Conservation (phyloP, 2,113 vertebrate genomes). For the Dromaius novaehollandiae region DNA sequence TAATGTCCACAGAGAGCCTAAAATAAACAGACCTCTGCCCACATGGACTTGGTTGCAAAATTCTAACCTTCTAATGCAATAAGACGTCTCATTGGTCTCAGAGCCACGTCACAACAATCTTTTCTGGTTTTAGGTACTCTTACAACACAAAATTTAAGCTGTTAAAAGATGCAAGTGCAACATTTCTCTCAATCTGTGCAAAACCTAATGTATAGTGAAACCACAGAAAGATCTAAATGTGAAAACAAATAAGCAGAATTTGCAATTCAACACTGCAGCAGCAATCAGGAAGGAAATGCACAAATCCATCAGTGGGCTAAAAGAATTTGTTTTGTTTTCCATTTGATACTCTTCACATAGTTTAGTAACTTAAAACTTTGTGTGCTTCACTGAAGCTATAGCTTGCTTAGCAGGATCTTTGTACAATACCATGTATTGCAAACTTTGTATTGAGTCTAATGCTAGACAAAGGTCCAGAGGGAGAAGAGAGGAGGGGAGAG, state of each 20-base stretch:
- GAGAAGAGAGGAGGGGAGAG: neutral
- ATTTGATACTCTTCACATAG: neutral
- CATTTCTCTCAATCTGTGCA: neutral
- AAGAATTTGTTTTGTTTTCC: slow-evolving; percentile 4
- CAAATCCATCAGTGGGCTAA: neutral
- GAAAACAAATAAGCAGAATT: neutral
- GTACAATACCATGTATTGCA: neutral
- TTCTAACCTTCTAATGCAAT: neutral
- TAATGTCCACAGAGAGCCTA: neutral
- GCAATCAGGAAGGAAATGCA: neutral
- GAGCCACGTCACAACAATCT: neutral
- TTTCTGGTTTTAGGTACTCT: neutral
- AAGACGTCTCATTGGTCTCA: neutral
- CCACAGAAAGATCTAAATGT: neutral
- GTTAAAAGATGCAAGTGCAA: neutral
- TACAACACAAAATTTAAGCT: neutral
- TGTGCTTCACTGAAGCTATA: neutral
- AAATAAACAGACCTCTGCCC: neutral
- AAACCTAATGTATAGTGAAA: neutral
- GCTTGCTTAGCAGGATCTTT: neutral
- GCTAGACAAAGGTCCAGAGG: neutral
- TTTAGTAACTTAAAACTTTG: neutral
- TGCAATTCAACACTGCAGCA: neutral
- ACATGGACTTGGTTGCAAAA: neutral
- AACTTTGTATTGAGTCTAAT: neutral